Conservation (phyloP, 1,140 invertebrate species). For the Drosophila repleta region DNA sequence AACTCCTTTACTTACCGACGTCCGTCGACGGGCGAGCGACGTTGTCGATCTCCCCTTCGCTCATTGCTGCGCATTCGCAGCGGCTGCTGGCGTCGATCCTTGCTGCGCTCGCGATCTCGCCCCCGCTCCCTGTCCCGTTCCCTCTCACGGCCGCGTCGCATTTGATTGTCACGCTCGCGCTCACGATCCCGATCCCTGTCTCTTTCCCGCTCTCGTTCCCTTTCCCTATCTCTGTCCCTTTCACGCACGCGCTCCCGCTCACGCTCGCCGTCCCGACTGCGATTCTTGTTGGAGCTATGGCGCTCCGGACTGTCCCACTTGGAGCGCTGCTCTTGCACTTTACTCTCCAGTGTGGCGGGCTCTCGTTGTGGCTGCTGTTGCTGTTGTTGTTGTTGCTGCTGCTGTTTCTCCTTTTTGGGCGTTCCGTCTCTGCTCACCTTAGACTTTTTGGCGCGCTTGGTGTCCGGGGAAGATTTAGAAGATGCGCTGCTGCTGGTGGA, state of each 20-base stretch:
- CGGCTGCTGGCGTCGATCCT: slow-evolving; percentile 16
- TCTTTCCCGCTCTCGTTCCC: slow-evolving; percentile 29
- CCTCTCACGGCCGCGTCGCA: slow-evolving; percentile 1
- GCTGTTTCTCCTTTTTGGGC: neutral
- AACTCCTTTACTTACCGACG: slow-evolving; percentile 56
- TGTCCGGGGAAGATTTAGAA: slow-evolving; percentile 16
- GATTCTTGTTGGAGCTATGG: slow-evolving; percentile 24
- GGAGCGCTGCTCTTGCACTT: slow-evolving; percentile 64
- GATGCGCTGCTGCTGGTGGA: slow-evolving; percentile 10
- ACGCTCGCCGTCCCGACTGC: slow-evolving; percentile 26
- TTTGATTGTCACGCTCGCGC: slow-evolving; percentile 6
- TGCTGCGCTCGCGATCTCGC: slow-evolving; percentile 13
- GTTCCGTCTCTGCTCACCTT: slow-evolving; percentile 9
- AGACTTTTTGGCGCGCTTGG: slow-evolving; percentile 26
- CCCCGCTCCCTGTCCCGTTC: slow-evolving; percentile 26
- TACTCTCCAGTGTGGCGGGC: slow-evolving; percentile 11
- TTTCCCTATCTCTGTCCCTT: slow-evolving; percentile 34
- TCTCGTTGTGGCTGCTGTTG: slow-evolving; percentile 24
- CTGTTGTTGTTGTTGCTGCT: neutral
- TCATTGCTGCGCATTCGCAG: slow-evolving; percentile 35
- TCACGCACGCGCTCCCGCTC: slow-evolving; percentile 37
- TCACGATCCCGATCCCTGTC: slow-evolving; percentile 31
- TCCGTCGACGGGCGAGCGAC: slow-evolving; percentile 61
- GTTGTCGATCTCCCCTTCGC: slow-evolving; percentile 35
- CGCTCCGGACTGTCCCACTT: slow-evolving; percentile 77